Percentiles rank a stretch among this genome's conserved stretches.
phyloP scores from a whole-genome alignment of 2,797 vertebrate genomes.

The Chiloscyllium punctatum region DNA sequence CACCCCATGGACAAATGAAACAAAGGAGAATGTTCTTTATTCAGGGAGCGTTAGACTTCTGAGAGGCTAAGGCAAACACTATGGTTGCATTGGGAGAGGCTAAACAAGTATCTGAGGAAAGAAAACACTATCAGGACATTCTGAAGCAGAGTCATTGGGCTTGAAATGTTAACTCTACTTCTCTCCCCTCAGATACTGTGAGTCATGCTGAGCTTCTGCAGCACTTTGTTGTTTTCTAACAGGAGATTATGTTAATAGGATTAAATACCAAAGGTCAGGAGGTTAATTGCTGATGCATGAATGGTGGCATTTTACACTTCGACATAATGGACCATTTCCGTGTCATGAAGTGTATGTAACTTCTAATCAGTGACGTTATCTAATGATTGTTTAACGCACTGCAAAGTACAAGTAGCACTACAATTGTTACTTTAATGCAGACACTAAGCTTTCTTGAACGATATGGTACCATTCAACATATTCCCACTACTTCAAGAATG shows the following conservation, averaged over 20 bases:
- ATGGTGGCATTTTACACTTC: neutral
- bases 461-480: neutral
- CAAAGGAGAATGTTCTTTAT: neutral
- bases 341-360: neutral
- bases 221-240: neutral
- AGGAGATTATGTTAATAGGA: neutral
- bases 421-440: neutral
- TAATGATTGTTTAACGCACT: neutral
- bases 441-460: neutral
- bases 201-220: too few relatives aligned
- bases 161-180: too few relatives aligned
- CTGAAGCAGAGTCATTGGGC: too few relatives aligned
- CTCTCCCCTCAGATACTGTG: too few relatives aligned
- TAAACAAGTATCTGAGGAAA: neutral
- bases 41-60: neutral
- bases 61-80: neutral
- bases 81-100: neutral
- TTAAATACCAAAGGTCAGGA: neutral
- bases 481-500: neutral
- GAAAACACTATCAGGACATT: neutral
- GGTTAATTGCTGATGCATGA: neutral
- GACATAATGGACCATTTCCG: neutral
- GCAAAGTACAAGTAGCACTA: neutral
- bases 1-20: too few relatives aligned
- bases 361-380: neutral